Base-by-base conservation (phyloP, 2,888 invertebrate species). In the Mythimna ferrago region DNA sequence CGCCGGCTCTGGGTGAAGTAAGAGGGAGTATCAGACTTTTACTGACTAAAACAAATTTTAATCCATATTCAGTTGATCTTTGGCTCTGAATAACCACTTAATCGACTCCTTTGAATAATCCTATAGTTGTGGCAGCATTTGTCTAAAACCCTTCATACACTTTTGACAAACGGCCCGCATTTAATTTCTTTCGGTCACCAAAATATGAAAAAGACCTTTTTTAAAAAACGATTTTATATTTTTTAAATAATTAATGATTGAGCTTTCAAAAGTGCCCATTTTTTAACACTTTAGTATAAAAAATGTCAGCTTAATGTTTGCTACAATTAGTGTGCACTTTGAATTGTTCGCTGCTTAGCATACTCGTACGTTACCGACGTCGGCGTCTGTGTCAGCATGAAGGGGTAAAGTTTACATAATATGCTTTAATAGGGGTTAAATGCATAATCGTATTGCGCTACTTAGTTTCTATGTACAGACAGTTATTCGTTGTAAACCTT, bases 91-190 rank as follows among this genome's bases (percentile, higher is more conserved):
- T 11, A 44, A 44, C 14, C 11, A 10, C 44, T 10, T 44, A 11
- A 10, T 44, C 11, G 10, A 44, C 44, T 44, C 44, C 44, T 11
- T 44, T 11, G 11, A 11, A 44, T 10, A 44, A 44, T 44, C 16
- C 48, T 6, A 48, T 6, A 16, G 48, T 19, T 6, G 0, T 48
- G 16, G 16, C 48, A 48, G 6, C 74, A 74, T 75, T 80, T 80
- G 75, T 80, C 70, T 61, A 14, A 75, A 80, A 70, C 71, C 65
- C 51, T 79, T 75, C 65, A 41, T 44, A 58, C 53, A 58, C 32
- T 57, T 75, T 26, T 80, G 80, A 80, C 62, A 80, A 80, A 75
- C 64, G 71, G 68, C 44, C 26, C 51, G 62, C 61, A 67, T 79
- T 79, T 65, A 65, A 80, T 76, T 71, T 80, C 71, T 62, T 71